Conservation (phyloP, 2,797 vertebrate species). For the Ciconia nigra region DNA sequence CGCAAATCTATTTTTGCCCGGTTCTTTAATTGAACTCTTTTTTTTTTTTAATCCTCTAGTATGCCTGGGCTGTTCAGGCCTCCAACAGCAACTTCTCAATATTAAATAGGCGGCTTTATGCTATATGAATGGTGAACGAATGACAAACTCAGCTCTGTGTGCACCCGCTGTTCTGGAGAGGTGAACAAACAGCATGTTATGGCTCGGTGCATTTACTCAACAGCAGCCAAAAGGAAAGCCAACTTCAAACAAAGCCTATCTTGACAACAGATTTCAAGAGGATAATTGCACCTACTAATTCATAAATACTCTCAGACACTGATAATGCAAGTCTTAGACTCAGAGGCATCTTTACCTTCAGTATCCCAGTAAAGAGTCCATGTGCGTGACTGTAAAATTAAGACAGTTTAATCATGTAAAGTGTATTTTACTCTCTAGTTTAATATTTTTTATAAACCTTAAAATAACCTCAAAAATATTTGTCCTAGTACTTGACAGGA, state of each 20-base stretch:
- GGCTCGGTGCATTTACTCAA: background rate
- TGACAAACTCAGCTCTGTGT: background rate
- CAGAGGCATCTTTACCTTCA: background rate
- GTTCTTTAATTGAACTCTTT: slow-evolving; percentile 2
- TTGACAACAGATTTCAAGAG: background rate
- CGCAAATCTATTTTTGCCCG: slow-evolving; percentile 2
- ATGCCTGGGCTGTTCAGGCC: background rate
- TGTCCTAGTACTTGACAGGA: background rate
- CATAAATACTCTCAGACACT: background rate
- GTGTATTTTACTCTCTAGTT: background rate
- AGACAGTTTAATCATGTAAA: background rate
- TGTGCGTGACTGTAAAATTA: background rate
- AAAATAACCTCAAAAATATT: slow-evolving; percentile 50
- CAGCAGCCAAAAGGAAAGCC: background rate
- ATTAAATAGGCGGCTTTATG: slow-evolving; percentile 6
- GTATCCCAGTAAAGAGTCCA: background rate
- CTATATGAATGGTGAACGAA: background rate
- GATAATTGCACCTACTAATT: background rate
- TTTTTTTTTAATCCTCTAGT: background rate
- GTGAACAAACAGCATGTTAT: background rate
- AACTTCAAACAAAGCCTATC: background rate
- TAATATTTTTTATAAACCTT: slow-evolving; percentile 15
- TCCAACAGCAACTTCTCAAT: background rate
- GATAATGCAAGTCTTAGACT: background rate
- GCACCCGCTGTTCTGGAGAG: background rate